These are phyloP conservation scores for Apistogramma diplotaenia DNA, from an alignment of 2,113 vertebrate genomes.

Conservation along the genomic window DNA sequence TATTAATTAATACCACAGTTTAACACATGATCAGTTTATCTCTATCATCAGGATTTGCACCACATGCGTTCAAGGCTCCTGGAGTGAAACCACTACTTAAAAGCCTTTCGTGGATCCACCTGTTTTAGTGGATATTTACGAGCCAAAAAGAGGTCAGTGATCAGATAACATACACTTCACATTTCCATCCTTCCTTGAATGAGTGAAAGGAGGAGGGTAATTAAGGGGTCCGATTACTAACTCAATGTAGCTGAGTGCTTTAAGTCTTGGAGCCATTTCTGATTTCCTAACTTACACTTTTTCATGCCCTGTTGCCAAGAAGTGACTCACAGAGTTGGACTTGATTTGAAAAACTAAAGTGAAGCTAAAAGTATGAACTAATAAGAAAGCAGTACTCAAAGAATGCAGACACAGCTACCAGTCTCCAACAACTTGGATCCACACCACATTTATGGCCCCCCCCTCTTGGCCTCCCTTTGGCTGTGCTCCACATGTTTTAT, in stretches of 20 bases:
- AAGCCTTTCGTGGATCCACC: not conserved
- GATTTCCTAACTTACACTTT: not conserved
- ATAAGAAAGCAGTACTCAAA: not conserved
- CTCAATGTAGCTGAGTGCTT: not conserved
- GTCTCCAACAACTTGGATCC: not conserved
- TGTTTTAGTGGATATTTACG: not conserved
- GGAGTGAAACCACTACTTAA: not conserved
- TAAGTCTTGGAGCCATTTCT: not conserved
- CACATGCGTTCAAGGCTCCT: not conserved
- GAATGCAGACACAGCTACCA: not conserved
- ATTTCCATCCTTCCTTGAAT: not conserved
- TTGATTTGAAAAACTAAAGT: not conserved
- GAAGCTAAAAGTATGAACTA: not conserved
- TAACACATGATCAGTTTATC: not conserved
- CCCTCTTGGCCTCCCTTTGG: not conserved
- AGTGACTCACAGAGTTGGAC: not conserved
- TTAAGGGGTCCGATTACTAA: constrained; percentile 2
- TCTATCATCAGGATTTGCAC: not conserved
- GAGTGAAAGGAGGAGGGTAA: not conserved
- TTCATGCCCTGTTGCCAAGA: not conserved
- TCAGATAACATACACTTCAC: not conserved
- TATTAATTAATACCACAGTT: not conserved
- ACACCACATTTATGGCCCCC: not conserved
- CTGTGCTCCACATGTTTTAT: not conserved
- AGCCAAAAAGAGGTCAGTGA: not conserved